A percentile compares a stretch with the other conserved stretches of the same genome.
phyloP scores from a whole-genome alignment of 53 echinoderm and acorn worm genomes.

The Apostichopus leukothele region DNA sequence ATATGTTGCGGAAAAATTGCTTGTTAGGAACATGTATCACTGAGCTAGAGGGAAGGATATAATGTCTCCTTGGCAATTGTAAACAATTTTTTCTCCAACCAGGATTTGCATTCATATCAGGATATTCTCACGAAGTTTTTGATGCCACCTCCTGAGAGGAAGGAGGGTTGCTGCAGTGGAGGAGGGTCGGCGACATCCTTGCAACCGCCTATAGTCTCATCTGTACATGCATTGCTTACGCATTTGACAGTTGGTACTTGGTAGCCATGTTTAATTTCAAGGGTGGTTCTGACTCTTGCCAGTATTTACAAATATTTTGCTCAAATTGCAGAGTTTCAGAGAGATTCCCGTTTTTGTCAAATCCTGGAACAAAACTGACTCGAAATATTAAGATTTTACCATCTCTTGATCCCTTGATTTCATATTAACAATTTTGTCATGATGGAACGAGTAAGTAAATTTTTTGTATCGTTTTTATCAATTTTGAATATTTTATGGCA shows the following conservation, averaged over 20 bases:
- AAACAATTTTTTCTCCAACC: constrained; percentile 3
- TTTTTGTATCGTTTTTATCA: not conserved
- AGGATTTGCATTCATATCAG: constrained; percentile 23
- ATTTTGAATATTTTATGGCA: not conserved
- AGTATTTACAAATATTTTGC: constrained; percentile 35
- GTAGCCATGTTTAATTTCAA: constrained; percentile 51
- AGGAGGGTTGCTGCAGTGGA: constrained; percentile 21
- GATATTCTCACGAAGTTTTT: constrained; percentile 25
- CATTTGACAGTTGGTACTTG: constrained; percentile 1
- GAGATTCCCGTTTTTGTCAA: constrained; percentile 22
- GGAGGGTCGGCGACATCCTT: constrained; percentile 31
- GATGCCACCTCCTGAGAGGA: constrained; percentile 25
- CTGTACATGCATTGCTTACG: constrained; percentile 36
- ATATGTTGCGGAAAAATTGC: constrained; percentile 38
- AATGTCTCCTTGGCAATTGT: constrained; percentile 37
- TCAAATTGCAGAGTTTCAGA: constrained; percentile 28
- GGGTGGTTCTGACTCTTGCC: constrained; percentile 49
- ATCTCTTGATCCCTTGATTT: not conserved
- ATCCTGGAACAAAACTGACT: constrained; percentile 46
- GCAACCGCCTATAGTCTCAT: constrained; percentile 24
- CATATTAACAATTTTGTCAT: constrained; percentile 42
- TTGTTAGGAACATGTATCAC: constrained; percentile 33
- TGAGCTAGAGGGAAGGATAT: constrained; percentile 1
- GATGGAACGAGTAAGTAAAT: constrained; percentile 42
- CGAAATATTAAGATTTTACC: constrained; percentile 40